Evolutionary conservation across 2,888 invertebrate genomes (phyloP).

Genomic region (Zootermopsis nevadensis): DNA sequence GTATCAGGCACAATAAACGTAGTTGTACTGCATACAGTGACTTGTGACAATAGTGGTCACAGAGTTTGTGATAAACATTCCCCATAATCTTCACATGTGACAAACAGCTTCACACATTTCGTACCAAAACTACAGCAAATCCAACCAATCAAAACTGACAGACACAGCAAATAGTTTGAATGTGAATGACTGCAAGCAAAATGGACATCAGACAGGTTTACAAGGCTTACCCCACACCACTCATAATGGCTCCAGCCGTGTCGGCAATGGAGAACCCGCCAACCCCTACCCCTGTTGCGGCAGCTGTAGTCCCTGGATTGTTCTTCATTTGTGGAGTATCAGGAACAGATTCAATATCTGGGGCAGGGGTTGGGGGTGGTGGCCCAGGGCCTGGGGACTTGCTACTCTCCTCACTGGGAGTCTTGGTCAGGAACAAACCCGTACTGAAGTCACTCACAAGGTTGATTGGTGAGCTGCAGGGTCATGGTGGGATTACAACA

Average conservation of each 20-base stretch:
- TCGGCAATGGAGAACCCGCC: slow-evolving; percentile 43
- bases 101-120: not conserved
- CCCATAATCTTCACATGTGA: not conserved
- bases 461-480: slow-evolving; percentile 87
- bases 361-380: slow-evolving; percentile 69
- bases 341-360: slow-evolving; percentile 41
- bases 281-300: slow-evolving; percentile 11
- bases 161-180: not conserved
- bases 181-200: slow-evolving; percentile 5
- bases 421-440: slow-evolving; percentile 92
- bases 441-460: slow-evolving; percentile 93
- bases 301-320: not conserved
- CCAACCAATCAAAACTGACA: slow-evolving; percentile 14
- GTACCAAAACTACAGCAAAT: slow-evolving; percentile 19
- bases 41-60: not conserved
- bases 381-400: slow-evolving; percentile 50
- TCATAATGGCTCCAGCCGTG: slow-evolving; percentile 54
- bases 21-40: slow-evolving; percentile 6
- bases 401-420: slow-evolving; percentile 86
- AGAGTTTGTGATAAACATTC: not conserved
- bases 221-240: slow-evolving; percentile 58
- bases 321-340: slow-evolving; percentile 22
- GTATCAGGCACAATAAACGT: not conserved
- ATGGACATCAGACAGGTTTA: not conserved
- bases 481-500: slow-evolving; percentile 6